These are phyloP conservation scores for Hesperia comma DNA, from an alignment of 2,888 invertebrate species.

Conservation along the genomic window DNA sequence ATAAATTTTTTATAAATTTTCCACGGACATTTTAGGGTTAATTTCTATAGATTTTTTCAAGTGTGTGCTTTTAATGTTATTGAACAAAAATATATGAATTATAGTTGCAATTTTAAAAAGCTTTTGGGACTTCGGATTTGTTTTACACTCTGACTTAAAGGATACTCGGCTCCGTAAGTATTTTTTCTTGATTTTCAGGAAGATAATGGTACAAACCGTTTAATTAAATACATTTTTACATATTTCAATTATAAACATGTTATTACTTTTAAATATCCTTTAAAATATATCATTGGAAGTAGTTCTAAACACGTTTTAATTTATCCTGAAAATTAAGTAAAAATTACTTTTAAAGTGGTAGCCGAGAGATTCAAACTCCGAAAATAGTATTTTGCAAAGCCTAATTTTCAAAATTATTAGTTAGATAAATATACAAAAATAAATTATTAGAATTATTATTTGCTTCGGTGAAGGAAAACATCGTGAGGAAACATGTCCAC, in stretches of 20 bases:
- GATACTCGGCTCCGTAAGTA: constrained; percentile 13
- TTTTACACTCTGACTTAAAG: not conserved
- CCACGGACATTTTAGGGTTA: not conserved
- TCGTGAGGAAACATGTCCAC: no score
- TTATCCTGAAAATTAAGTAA: constrained; percentile 34
- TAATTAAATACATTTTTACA: not conserved
- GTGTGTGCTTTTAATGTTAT: constrained; percentile 2
- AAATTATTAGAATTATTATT: no score
- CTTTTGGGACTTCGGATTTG: not conserved
- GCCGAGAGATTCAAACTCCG: no score
- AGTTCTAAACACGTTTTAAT: not conserved
- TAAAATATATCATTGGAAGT: no score
- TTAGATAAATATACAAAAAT: no score
- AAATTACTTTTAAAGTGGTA: not conserved
- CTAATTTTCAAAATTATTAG: no score
- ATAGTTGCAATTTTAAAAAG: constrained; percentile 34
- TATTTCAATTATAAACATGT: no score
- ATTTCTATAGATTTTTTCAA: not conserved
- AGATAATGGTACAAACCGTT: not conserved
- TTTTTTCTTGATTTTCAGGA: constrained; percentile 34
- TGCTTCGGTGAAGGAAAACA: no score
- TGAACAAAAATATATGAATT: not conserved
- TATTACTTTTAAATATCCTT: no score
- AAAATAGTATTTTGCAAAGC: not conserved
- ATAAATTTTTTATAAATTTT: not conserved